These are phyloP conservation scores for Allygus modestus DNA, from an alignment of 2,888 invertebrate genomes.

Conservation along the genomic window DNA sequence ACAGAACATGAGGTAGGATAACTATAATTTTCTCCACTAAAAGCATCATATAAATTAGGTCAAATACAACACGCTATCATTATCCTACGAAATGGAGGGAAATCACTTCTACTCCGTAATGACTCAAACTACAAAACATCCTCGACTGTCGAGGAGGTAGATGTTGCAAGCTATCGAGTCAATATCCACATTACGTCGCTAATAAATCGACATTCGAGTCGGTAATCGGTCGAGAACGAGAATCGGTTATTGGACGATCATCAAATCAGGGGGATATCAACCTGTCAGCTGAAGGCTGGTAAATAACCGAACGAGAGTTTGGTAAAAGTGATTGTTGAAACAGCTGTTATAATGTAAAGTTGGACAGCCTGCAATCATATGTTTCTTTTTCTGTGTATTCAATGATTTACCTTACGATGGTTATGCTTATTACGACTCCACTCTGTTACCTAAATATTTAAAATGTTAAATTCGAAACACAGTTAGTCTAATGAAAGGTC, in stretches of 20 bases:
- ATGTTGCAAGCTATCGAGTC: background rate
- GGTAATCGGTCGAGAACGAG: slow-evolving; percentile 6
- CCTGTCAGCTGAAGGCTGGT: slow-evolving; percentile 34
- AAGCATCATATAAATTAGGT: too few relatives aligned
- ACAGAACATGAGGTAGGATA: too few relatives aligned
- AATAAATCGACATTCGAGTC: background rate
- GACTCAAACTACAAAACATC: background rate
- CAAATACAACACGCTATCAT: too few relatives aligned
- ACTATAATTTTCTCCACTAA: too few relatives aligned
- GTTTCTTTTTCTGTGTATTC: background rate
- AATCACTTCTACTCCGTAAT: background rate
- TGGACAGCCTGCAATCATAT: slow-evolving; percentile 48
- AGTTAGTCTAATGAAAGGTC: too few relatives aligned
- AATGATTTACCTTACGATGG: too few relatives aligned
- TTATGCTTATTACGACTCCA: too few relatives aligned
- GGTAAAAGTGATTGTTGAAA: slow-evolving; percentile 39
- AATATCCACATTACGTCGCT: background rate
- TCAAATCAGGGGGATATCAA: slow-evolving; percentile 46
- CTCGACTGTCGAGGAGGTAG: background rate
- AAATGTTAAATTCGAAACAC: too few relatives aligned
- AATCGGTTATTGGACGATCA: slow-evolving; percentile 7
- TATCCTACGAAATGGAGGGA: background rate
- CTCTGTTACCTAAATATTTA: too few relatives aligned
- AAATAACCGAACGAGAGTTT: slow-evolving; percentile 40
- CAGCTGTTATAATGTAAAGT: slow-evolving; percentile 30